These are phyloP conservation scores for Hemistola chrysoprasaria DNA, from an alignment of 2,888 invertebrate species.

Conservation along the genomic window DNA sequence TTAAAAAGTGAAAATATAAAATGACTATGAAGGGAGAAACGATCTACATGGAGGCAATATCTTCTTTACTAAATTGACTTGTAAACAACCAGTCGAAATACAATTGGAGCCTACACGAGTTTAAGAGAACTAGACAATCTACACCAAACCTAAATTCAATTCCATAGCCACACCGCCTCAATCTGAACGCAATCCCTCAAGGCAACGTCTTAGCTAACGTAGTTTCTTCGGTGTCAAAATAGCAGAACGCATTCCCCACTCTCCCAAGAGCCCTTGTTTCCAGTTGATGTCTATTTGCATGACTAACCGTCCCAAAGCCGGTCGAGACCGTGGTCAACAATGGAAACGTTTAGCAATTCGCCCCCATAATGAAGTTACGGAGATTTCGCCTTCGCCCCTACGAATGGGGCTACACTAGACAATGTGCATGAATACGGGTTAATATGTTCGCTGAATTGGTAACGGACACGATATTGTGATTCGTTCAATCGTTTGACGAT, in stretches of 20 bases:
- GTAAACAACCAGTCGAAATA: background rate
- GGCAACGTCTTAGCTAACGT: conserved; percentile 29
- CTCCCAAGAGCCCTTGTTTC: conserved; percentile 49
- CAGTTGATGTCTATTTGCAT: conserved; percentile 71
- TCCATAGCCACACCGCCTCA: conserved; percentile 18
- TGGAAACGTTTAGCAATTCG: conserved; percentile 75
- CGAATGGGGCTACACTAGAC: conserved; percentile 37
- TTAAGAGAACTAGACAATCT: conserved; percentile 10
- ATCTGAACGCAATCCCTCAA: conserved; percentile 25
- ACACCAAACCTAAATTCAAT: conserved; percentile 24
- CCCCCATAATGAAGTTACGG: conserved; percentile 76
- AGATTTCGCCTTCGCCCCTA: conserved; percentile 65
- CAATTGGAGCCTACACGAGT: conserved; percentile 7
- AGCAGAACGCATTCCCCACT: conserved; percentile 41
- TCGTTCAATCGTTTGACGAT: too few species aligned
- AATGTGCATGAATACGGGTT: conserved; percentile 11
- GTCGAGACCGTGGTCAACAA: conserved; percentile 62
- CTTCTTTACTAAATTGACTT: background rate
- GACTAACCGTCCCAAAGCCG: conserved; percentile 62
- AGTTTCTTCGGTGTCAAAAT: conserved; percentile 32
- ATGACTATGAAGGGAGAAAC: too few species aligned
- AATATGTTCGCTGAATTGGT: conserved; percentile 4
- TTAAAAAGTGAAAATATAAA: too few species aligned
- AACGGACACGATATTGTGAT: background rate
- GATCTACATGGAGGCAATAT: too few species aligned